Evolutionary conservation across 2,888 invertebrate genomes (phyloP), one percentile per base, ranked within the genome.

Genomic region (Limnephilus auricula): DNA sequence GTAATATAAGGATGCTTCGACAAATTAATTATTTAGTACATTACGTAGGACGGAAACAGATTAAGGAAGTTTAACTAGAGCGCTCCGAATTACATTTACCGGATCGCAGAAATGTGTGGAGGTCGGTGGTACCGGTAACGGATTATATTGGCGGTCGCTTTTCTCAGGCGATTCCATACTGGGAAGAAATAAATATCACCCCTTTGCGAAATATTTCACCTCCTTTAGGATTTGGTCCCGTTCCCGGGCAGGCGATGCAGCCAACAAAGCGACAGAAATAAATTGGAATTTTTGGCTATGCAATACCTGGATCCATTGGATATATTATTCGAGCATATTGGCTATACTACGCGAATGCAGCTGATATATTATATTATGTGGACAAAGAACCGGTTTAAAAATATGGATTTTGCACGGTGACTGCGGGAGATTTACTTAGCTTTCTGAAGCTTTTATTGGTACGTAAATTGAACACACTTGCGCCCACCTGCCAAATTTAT

Each of bases 261-360:
- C 89, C 89, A 82, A 89, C 45, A 89, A 89, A 82, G 89, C 89
- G 89, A 89, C 89, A 50, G 82, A 89, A 82, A 82, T 89, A 89
- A 89, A 89, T 89, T 82, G 45, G 50, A 89, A 89, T 89, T 82
- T 89, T 89, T 89, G 89, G 89, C 89, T 82, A 82, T 82, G 80
- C 79, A 45, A 82, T 89, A 82, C 89, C 89, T 89, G 80, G 31
- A 82, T 82, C 25, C 65, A 65, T 18, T 65, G 65, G 65, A 65
- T 65, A 65, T 65, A 31, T 82, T 34, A 82, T 82, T 82, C 31
- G 82, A 82, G 82, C 31, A 32, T 34, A 82, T 82, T 82, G 82
- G 34, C 15, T 82, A 31, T 82, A 82, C 31, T 82, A 15, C 6
- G 82, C 31, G 82, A 32, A 82, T 31, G 82, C 32, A 34, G 32